Conservation (phyloP, 2,113 vertebrate genomes). For the Odobenus rosmarus region DNA sequence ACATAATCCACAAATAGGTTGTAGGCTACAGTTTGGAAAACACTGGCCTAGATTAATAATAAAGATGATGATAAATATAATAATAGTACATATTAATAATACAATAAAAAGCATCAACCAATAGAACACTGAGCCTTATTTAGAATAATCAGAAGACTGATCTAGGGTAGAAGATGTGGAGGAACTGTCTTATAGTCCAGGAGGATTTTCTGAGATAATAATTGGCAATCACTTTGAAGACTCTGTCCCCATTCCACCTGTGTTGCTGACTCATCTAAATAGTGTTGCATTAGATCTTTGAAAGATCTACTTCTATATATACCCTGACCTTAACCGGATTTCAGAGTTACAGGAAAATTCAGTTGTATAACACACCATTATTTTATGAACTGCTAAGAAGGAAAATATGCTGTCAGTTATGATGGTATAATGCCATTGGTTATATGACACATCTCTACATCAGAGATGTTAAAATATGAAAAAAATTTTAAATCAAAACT, state of each 20-base stretch:
- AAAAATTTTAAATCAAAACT: neutral
- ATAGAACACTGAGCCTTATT: neutral
- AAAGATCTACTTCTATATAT: neutral
- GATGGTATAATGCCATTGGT: neutral
- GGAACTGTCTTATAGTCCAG: neutral
- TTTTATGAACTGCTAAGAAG: neutral
- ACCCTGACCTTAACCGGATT: neutral
- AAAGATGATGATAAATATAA: neutral
- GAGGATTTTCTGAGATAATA: neutral
- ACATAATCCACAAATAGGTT: neutral
- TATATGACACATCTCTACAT: neutral
- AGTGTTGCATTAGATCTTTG: neutral
- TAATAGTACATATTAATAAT: neutral
- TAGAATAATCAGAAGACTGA: neutral
- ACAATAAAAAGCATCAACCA: constrained; percentile 12
- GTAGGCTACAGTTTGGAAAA: neutral
- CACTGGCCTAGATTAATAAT: neutral
- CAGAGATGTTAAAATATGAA: neutral
- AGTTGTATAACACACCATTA: neutral
- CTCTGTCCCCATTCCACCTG: neutral
- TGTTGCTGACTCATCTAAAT: neutral
- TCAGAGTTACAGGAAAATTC: neutral
- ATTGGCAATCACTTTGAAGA: neutral
- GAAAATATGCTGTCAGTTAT: neutral
- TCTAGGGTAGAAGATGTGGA: neutral